A percentile compares a stretch with the other conserved stretches of the same genome.
These are phyloP conservation scores for Rhodeus uyekii DNA, from an alignment of 2,797 vertebrate genomes.

Conservation along the genomic window DNA sequence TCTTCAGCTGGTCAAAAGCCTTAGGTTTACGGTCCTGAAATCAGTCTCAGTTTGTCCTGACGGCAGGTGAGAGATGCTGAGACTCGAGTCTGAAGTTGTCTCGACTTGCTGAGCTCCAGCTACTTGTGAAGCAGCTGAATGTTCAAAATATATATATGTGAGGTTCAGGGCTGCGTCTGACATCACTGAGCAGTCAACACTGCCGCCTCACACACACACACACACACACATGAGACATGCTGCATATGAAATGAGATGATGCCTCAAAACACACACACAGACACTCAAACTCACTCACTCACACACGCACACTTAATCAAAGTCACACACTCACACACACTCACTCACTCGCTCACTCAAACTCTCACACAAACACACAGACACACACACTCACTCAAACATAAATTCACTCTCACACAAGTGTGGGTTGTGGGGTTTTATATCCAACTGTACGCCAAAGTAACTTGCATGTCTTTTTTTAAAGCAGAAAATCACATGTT, in stretches of 20 bases:
- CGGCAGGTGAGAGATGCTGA: not conserved
- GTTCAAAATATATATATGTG: constrained; percentile 65
- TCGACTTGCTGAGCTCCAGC: constrained; percentile 52
- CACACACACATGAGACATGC: constrained; percentile 63
- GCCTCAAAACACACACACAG: constrained; percentile 62
- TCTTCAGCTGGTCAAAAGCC: not conserved
- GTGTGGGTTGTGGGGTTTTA: constrained; percentile 43
- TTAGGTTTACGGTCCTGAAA: constrained; percentile 25
- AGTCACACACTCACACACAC: constrained; percentile 62
- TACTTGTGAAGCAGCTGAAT: constrained; percentile 40
- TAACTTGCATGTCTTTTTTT: constrained; percentile 34
- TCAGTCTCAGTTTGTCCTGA: not conserved
- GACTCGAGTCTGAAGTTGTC: constrained; percentile 22
- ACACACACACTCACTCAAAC: constrained; percentile 27
- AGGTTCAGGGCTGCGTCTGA: constrained; percentile 69
- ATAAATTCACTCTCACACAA: no score
- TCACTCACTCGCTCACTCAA: constrained; percentile 63
- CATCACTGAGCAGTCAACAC: constrained; percentile 72
- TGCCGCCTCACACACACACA: constrained; percentile 61
- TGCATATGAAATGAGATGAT: constrained; percentile 68
- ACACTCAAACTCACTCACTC: constrained; percentile 31
- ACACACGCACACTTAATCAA: constrained; percentile 55
- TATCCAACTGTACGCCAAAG: constrained; percentile 44
- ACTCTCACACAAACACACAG: constrained; percentile 59
- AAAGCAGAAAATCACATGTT: constrained; percentile 48